phyloP scores from a whole-genome alignment of 2,113 vertebrate species.

The Struthidea cinerea region DNA sequence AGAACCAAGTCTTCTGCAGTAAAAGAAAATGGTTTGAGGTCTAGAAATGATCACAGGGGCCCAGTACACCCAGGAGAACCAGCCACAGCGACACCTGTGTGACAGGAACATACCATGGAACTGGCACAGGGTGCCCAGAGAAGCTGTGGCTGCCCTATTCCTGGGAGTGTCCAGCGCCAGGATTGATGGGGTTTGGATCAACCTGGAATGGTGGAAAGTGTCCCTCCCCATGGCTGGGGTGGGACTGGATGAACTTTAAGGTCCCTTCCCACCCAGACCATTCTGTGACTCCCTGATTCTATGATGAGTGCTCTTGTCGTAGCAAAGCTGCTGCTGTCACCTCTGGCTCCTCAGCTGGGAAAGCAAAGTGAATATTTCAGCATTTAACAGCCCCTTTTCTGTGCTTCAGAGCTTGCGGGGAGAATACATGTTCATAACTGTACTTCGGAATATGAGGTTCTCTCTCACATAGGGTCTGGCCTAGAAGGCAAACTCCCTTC shows the following conservation, averaged over 20 bases:
- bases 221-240: background rate
- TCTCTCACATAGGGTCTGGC: background rate
- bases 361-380: background rate
- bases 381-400: background rate
- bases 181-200: rapidly evolving
- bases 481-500: background rate
- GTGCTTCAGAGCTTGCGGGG: background rate
- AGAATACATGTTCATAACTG: background rate
- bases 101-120: background rate
- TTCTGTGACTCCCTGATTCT: background rate
- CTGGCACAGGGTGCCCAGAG: background rate
- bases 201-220: background rate
- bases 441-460: background rate
- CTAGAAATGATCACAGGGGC: background rate
- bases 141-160: background rate
- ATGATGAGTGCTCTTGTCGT: rapidly evolving
- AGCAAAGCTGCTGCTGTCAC: background rate
- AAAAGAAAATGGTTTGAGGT: background rate
- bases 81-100: background rate
- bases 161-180: background rate
- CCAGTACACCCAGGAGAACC: background rate
- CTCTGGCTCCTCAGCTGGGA: background rate
- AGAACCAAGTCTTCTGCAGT: background rate
- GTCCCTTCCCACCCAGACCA: background rate
- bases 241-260: background rate